Evolutionary conservation across 2,888 invertebrate species (phyloP).

Genomic region (Myathropa florea): DNA sequence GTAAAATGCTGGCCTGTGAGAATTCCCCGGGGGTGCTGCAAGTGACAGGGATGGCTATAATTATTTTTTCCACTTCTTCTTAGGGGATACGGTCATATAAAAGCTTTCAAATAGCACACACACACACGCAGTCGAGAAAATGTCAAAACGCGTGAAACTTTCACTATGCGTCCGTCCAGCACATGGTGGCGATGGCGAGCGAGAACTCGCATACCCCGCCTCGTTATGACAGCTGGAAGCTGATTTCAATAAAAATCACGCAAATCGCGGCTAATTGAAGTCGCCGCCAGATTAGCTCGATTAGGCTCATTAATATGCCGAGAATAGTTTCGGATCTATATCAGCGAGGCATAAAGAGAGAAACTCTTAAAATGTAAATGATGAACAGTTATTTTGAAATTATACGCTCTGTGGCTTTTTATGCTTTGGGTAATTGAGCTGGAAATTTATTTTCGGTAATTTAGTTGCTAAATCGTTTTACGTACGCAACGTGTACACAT

Average conservation of each 20-base stretch:
- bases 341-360: constrained; percentile 59
- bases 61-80: constrained; percentile 37
- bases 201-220: background rate
- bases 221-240: constrained; percentile 54
- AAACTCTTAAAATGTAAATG: constrained; percentile 61
- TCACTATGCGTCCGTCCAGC: constrained; percentile 22
- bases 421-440: constrained; percentile 15
- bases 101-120: constrained; percentile 39
- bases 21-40: constrained; percentile 38
- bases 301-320: constrained; percentile 61
- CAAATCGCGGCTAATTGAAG: constrained; percentile 54
- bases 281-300: constrained; percentile 47
- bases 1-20: constrained; percentile 49
- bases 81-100: constrained; percentile 29
- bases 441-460: constrained; percentile 40
- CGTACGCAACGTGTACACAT: background rate
- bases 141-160: constrained; percentile 31
- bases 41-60: constrained; percentile 37
- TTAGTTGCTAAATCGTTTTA: constrained; percentile 23
- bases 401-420: constrained; percentile 29
- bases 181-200: constrained; percentile 33
- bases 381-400: constrained; percentile 57
- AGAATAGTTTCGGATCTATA: constrained; percentile 57
- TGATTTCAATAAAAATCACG: constrained; percentile 47
- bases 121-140: background rate